These are phyloP conservation scores for Spermophilus dauricus DNA, from an alignment of 2,113 vertebrate genomes.

Conservation along the genomic window DNA sequence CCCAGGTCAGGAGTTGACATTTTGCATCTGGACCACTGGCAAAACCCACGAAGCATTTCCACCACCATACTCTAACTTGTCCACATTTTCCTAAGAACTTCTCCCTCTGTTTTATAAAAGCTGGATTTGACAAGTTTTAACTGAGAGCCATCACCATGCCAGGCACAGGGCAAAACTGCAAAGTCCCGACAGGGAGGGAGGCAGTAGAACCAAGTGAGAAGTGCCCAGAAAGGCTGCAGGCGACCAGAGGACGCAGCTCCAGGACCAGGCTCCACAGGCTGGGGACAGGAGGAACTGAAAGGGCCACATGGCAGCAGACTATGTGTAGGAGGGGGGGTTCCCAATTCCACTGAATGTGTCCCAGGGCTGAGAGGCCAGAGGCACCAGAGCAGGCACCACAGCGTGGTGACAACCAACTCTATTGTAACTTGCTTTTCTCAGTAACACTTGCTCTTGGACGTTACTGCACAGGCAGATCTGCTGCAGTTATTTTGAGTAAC, in stretches of 20 bases:
- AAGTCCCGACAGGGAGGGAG: background rate
- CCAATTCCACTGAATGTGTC: too few relatives aligned
- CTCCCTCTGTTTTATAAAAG: background rate
- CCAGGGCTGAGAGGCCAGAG: background rate
- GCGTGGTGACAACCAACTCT: fast-evolving
- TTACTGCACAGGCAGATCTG: background rate
- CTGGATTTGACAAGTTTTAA: background rate
- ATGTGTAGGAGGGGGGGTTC: too few relatives aligned
- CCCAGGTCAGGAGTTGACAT: background rate
- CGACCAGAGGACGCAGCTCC: too few relatives aligned
- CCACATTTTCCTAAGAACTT: background rate
- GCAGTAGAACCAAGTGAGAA: too few relatives aligned
- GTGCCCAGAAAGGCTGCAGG: background rate
- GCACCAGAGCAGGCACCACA: fast-evolving
- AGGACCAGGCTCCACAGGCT: too few relatives aligned
- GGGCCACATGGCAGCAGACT: background rate
- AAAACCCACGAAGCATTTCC: background rate
- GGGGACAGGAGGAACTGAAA: background rate
- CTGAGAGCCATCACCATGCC: background rate
- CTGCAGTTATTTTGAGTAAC: background rate
- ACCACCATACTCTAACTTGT: background rate
- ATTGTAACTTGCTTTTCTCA: background rate
- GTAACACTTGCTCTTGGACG: background rate
- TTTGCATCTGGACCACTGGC: background rate
- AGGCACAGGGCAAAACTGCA: background rate